These are phyloP conservation scores for Indri indri DNA, from an alignment of 2,113 vertebrate species.

Conservation along the genomic window DNA sequence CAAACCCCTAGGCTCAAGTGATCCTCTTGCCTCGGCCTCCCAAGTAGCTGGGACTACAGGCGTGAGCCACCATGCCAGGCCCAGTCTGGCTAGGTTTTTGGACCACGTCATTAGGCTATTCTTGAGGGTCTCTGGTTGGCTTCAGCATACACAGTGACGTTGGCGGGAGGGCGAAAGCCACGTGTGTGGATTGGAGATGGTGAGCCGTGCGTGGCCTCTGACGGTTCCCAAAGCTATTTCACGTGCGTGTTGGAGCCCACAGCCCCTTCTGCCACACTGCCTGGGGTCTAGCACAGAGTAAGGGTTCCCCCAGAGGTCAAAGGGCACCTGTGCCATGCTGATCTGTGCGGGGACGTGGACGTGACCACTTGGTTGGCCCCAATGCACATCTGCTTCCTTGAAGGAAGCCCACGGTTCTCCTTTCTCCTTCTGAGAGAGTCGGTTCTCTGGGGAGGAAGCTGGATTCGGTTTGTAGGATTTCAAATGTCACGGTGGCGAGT, in stretches of 20 bases:
- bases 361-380: background rate
- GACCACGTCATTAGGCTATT: background rate
- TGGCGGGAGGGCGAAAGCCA: background rate
- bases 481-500: background rate
- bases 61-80: too few species aligned
- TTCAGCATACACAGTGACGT: background rate
- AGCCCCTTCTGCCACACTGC: background rate
- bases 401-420: background rate
- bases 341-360: background rate
- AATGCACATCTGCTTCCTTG: background rate
- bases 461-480: background rate
- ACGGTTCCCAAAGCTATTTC: background rate
- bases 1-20: too few species aligned
- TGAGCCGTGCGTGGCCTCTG: fast-evolving
- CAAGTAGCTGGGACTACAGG: too few species aligned
- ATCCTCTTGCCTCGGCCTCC: too few species aligned
- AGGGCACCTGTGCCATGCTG: background rate
- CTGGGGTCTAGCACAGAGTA: background rate
- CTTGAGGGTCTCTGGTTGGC: background rate
- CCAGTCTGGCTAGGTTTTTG: too few species aligned
- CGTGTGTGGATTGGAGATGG: background rate
- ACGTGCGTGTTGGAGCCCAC: background rate
- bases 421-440: background rate
- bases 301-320: fast-evolving
- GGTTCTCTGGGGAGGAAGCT: background rate